Base-by-base conservation (phyloP, 2,113 vertebrate genomes). In the Phylloscopus trochiloides region DNA sequence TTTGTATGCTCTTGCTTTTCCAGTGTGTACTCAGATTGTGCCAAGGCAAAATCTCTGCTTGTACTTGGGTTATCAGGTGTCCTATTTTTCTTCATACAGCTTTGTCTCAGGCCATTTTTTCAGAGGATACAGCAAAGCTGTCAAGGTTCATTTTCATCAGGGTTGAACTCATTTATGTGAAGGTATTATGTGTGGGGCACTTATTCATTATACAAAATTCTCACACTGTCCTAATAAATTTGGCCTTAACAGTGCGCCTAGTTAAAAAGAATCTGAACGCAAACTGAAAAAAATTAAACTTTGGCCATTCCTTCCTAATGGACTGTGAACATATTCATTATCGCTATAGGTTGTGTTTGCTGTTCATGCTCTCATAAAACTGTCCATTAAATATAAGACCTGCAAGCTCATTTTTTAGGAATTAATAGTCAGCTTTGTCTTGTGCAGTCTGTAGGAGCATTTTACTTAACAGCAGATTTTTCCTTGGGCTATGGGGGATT, bases 111-210 rank as follows among this genome's bases (percentile, higher is more conserved):
- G 34, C 25, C 17, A 14, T 58, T 75, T 91, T 63, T 85, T 80
- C 59, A 80, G 51, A 92, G 47, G 32, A 75, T 47, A 42, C 13
- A 75, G 34, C n/a, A 26, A 31, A 95, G 43, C 43, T 66, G 38
- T 66, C 67, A 75, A 55, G 66, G 24, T 86, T 97, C 25, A 14
- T 97, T 96, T 96, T 94, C 86, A 84, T 96, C 86, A 91, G 43
- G 21, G 7, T 74, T 81, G 52, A 61, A 88, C 36, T 95, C 15
- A 51, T 29, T 94, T 84, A 50, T 52, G 3, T 47, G 86, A 76
- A 93, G 28, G 61, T 92, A 16, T 71, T 81, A 88, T 59, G 70
- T 72, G 16, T 59, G 77, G 50, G 57, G 42, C 67, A 81, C 61
- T 87, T 73, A 55, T 50, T 88, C 29, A 58, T 34, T 50, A 36